Evolutionary conservation across 2,888 invertebrate species (phyloP).

Genomic region (Laspeyria flexula): DNA sequence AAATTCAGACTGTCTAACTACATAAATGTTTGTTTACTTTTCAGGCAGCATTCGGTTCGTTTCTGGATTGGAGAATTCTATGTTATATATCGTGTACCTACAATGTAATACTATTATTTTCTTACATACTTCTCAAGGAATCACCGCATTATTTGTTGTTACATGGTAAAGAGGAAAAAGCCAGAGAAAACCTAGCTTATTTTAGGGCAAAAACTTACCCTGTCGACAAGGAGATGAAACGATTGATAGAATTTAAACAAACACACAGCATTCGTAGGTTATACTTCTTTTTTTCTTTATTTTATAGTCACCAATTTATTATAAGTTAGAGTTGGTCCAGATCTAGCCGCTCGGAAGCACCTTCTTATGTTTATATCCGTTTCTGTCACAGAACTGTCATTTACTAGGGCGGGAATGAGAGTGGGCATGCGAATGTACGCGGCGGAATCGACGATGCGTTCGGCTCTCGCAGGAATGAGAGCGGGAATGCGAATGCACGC

Average conservation of each 20-base stretch:
- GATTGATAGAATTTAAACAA: constrained; percentile 58
- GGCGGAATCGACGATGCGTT: too few relatives aligned
- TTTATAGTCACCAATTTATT: neutral
- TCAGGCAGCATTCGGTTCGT: constrained; percentile 57
- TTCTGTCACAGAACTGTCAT: too few relatives aligned
- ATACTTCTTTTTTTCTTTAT: constrained; percentile 2
- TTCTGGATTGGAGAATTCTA: constrained; percentile 52
- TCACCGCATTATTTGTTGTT: constrained; percentile 64
- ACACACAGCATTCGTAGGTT: constrained; percentile 60
- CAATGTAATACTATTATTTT: constrained; percentile 40
- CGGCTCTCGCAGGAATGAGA: too few relatives aligned
- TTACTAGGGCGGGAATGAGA: too few relatives aligned
- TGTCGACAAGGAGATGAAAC: constrained; percentile 54
- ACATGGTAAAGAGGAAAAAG: constrained; percentile 31
- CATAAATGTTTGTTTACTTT: too few relatives aligned
- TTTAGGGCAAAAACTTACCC: constrained; percentile 56
- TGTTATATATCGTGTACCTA: constrained; percentile 47
- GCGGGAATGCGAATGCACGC: too few relatives aligned
- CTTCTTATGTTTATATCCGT: too few relatives aligned
- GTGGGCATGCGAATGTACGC: too few relatives aligned
- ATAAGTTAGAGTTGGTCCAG: too few relatives aligned
- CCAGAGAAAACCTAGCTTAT: constrained; percentile 41
- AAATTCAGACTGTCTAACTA: too few relatives aligned
- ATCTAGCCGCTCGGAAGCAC: too few relatives aligned
- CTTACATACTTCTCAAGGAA: constrained; percentile 56